Base-by-base conservation (phyloP, 2,888 invertebrate genomes). In the Stenichneumon culpator region DNA sequence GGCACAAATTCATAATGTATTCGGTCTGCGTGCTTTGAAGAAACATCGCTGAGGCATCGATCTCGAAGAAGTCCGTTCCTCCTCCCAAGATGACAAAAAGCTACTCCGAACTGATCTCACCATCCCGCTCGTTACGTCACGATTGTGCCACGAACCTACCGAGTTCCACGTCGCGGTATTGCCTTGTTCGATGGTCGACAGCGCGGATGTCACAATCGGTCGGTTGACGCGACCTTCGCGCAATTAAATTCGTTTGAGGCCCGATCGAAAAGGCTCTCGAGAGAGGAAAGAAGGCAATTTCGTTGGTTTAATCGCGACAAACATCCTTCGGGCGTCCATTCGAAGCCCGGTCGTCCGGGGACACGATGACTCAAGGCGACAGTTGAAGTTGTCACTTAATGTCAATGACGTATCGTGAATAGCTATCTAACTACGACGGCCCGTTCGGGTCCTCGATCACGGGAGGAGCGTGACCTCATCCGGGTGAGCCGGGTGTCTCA, bases 241-340 rank as follows among this genome's bases (percentile, higher is more conserved):
- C 91, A 92, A 93, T 93, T 92, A 92, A 92, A 91, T 87, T 88
- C 90, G 89, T 88, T 92, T 91, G 89, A 91, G 87, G 86, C 89
- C 88, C 88, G 87, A 47, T 32, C 47, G 80, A 82, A 77, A 67
- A 85, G 84, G 73, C 50, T 78, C 36, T 36, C 0, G 9, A 7
- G 36, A 63, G 22, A 9, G 36, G 68, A 70, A 36, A 75, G 67
- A 72, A 36, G 68, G 63, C 63, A 25, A 79, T 72, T 75, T 28
- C 72, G 28, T 68, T 25, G 47, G 7, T 44, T 36, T 0, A 73
- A 32, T 50, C 39, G 67, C 73, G 57, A 72, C 70, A 28, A 60
- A 25, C 25, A 79, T 36, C 52, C 74, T 74, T 52, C 54, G 69
- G 14, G 5, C 28, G 65, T 50, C 22, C 60, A 32, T 16, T 22